phyloP scores from a whole-genome alignment of 2,113 vertebrate species.

The Alethe castanea region DNA sequence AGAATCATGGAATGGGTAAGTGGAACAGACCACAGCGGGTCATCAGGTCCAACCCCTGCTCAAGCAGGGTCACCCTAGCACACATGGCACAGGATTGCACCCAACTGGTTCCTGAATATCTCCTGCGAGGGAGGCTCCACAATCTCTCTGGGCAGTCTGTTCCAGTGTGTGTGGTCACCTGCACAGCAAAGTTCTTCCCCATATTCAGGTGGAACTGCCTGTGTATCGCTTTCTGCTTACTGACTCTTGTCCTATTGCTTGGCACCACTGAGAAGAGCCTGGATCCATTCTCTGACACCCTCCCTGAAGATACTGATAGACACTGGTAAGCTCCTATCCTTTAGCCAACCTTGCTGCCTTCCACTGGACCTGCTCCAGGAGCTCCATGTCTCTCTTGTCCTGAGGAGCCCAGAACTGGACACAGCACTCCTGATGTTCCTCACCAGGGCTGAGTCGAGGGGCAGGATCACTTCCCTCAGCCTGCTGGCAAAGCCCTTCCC shows the following conservation, averaged over 20 bases:
- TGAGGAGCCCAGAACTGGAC: neutral
- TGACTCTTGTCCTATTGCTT: neutral
- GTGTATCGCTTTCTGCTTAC: neutral
- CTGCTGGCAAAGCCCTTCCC: neutral
- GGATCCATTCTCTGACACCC: neutral
- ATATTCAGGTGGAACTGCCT: neutral
- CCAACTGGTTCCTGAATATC: neutral
- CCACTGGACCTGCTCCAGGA: neutral
- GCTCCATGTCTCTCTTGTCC: neutral
- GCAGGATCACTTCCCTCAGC: neutral
- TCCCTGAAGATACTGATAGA: neutral
- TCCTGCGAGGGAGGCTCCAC: neutral
- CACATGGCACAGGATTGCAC: neutral
- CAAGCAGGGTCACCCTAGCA: neutral
- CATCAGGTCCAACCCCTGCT: neutral
- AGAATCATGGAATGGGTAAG: neutral
- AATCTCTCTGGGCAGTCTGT: neutral
- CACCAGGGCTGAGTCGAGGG: neutral
- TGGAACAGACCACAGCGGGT: neutral
- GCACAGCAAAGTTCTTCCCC: neutral
- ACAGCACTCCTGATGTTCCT: neutral
- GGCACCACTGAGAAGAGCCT: neutral
- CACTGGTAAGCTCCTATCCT: neutral
- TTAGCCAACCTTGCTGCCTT: neutral
- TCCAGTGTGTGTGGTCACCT: neutral